Conservation (phyloP, 2,888 invertebrate genomes). For the Arge pagana region DNA sequence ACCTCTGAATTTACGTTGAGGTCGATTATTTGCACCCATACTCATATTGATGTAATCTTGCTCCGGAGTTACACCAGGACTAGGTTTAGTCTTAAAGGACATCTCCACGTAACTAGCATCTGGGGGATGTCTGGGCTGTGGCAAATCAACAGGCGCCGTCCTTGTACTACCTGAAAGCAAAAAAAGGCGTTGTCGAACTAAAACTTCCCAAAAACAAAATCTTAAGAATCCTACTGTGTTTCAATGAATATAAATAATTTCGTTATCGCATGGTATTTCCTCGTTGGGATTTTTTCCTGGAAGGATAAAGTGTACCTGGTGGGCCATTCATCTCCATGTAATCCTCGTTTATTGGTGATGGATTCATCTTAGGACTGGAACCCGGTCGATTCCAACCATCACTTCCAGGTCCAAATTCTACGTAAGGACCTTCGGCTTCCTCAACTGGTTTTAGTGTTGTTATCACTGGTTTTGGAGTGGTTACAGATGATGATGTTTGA, state of each 20-base stretch:
- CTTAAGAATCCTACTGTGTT: too few relatives aligned
- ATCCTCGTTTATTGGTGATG: conserved; percentile 50
- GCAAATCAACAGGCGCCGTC: conserved; percentile 56
- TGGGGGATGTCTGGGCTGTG: conserved; percentile 56
- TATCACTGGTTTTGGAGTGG: conserved; percentile 49
- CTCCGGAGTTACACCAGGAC: conserved; percentile 48
- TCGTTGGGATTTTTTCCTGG: too few relatives aligned
- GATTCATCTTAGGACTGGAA: conserved; percentile 57
- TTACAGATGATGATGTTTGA: conserved; percentile 42
- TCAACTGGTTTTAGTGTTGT: conserved; percentile 55
- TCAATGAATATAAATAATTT: too few relatives aligned
- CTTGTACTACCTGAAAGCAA: conserved; percentile 42
- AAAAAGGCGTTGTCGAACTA: too few relatives aligned
- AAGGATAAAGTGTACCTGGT: conserved; percentile 41
- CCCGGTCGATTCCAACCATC: conserved; percentile 49
- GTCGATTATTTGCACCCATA: conserved; percentile 48
- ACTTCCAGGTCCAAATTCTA: conserved; percentile 52
- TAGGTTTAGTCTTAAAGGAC: conserved; percentile 60
- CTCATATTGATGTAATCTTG: conserved; percentile 65
- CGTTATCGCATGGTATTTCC: too few relatives aligned
- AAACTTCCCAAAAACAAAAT: too few relatives aligned
- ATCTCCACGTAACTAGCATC: conserved; percentile 74
- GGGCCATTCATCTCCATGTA: conserved; percentile 59
- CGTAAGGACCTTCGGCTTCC: conserved; percentile 53
- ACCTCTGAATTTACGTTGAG: conserved; percentile 38